Conservation (phyloP, 2,888 invertebrate species). For the Tiliacea aurago region DNA sequence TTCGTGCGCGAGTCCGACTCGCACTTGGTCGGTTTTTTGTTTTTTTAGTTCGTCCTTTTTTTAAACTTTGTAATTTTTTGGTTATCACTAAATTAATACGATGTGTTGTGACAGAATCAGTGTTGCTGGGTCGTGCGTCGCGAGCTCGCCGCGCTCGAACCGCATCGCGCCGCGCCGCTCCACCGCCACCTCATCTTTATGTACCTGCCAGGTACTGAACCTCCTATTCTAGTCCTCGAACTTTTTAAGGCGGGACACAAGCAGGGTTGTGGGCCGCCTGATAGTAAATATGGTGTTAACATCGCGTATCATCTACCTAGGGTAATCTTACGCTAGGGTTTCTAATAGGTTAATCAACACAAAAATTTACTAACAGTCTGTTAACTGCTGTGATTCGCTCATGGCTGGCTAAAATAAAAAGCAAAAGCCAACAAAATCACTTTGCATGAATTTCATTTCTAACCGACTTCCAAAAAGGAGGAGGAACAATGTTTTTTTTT, state of each 20-base stretch:
- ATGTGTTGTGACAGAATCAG: slow-evolving; percentile 84
- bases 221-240: too few species aligned
- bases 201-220: slow-evolving; percentile 83
- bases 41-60: too few species aligned
- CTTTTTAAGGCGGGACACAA: neutral
- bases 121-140: slow-evolving; percentile 92
- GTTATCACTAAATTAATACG: neutral
- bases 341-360: neutral
- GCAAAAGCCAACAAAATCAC: neutral
- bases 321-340: neutral
- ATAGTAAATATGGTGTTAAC: neutral
- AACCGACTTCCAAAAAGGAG: too few species aligned
- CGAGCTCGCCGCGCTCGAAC: slow-evolving; percentile 92
- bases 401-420: neutral
- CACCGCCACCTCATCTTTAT: slow-evolving; percentile 86
- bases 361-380: neutral
- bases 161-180: slow-evolving; percentile 87
- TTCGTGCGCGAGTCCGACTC: too few species aligned
- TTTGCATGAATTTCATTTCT: neutral
- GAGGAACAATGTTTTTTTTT: too few species aligned
- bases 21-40: too few species aligned
- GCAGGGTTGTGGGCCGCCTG: neutral
- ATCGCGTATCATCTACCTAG: too few species aligned
- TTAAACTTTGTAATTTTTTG: too few species aligned
- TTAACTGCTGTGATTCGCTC: neutral